Evolutionary conservation across 2,797 vertebrate species (phyloP).

Genomic region (Enteromius afrohamiltoni): DNA sequence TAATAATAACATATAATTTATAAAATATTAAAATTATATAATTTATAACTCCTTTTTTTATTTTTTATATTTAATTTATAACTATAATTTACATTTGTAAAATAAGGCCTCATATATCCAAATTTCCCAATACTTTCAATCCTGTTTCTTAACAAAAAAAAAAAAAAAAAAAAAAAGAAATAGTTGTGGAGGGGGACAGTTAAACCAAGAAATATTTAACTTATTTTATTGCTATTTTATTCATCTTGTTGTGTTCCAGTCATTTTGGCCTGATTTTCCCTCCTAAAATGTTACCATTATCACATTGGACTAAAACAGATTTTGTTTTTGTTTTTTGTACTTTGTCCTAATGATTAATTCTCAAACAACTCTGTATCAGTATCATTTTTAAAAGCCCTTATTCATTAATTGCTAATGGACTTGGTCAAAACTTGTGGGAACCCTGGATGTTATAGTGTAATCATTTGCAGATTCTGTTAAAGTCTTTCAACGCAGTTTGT

Average conservation of each 20-base stretch:
- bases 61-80: too few relatives aligned
- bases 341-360: not conserved
- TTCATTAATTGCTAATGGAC: not conserved
- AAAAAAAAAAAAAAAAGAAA: too few relatives aligned
- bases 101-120: not conserved
- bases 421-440: not conserved
- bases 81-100: not conserved
- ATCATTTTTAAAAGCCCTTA: not conserved
- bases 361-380: not conserved
- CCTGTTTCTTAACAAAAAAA: not conserved
- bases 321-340: too few relatives aligned
- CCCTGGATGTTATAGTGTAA: not conserved
- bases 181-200: not conserved
- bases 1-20: too few relatives aligned
- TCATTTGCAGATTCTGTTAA: not conserved
- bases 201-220: not conserved
- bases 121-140: not conserved
- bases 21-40: too few relatives aligned
- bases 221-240: not conserved
- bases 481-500: not conserved
- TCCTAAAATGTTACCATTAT: not conserved
- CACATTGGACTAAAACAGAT: not conserved
- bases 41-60: too few relatives aligned
- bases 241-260: too few relatives aligned
- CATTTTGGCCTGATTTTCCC: not conserved